Evolutionary conservation across 2,888 invertebrate genomes (phyloP).

Genomic region (Liposcelis brunnea): DNA sequence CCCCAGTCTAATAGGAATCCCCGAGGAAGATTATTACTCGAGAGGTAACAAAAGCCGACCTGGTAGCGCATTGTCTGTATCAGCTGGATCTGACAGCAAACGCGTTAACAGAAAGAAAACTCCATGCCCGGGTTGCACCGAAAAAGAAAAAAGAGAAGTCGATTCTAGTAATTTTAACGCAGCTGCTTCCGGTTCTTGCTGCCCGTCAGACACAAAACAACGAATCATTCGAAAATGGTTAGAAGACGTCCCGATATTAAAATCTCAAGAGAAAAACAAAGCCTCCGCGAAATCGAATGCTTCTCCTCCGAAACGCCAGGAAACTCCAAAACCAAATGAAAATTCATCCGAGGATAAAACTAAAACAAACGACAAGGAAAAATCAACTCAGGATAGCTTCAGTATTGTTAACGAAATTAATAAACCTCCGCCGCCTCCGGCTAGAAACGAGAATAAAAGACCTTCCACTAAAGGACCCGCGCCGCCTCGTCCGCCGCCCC

Average conservation of each 20-base stretch:
- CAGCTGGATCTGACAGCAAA: slow-evolving; percentile 16
- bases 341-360: slow-evolving; percentile 14
- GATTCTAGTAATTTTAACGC: background rate
- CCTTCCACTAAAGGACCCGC: slow-evolving; percentile 20
- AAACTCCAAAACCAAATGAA: slow-evolving; percentile 15
- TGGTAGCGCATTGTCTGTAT: slow-evolving; percentile 17
- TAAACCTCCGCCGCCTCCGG: slow-evolving; percentile 16
- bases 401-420: background rate
- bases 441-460: background rate
- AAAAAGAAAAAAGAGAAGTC: background rate
- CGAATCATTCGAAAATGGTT: slow-evolving; percentile 58
- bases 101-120: slow-evolving; percentile 24
- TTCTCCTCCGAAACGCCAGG: slow-evolving; percentile 17
- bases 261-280: slow-evolving; percentile 15
- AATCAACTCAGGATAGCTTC: background rate
- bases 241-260: slow-evolving; percentile 44
- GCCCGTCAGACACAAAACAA: slow-evolving; percentile 46
- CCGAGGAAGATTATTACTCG: slow-evolving; percentile 50
- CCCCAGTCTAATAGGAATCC: slow-evolving; percentile 61
- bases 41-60: slow-evolving; percentile 17
- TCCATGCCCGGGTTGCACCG: slow-evolving; percentile 46
- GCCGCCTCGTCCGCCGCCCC: slow-evolving; percentile 23
- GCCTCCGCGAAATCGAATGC: slow-evolving; percentile 22
- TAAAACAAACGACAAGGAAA: slow-evolving; percentile 9
- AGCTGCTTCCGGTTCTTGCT: slow-evolving; percentile 2